Conservation (phyloP, 2,113 vertebrate genomes). For the Aythya baeri region DNA sequence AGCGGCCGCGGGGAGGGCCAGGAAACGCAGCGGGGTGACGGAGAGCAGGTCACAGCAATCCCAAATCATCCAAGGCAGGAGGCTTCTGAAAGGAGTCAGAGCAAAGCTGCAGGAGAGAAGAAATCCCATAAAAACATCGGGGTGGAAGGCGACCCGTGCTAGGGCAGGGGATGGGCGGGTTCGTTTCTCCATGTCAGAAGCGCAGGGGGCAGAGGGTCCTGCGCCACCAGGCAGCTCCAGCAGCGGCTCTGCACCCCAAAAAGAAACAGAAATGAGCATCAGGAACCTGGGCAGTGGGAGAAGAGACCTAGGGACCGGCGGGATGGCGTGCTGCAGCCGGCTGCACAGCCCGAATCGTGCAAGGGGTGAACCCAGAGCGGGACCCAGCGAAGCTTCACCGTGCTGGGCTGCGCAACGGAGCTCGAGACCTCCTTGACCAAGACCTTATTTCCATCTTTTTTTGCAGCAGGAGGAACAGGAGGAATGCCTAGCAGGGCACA, state of each 20-base stretch:
- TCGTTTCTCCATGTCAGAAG: not conserved
- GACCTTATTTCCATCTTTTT: not conserved
- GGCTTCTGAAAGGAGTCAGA: not conserved
- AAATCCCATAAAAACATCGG: not conserved
- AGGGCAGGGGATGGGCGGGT: fast-evolving
- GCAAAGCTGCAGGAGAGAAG: not conserved
- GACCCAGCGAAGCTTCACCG: too few relatives aligned
- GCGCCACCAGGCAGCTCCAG: fast-evolving
- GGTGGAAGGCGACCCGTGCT: not conserved
- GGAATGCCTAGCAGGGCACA: too few relatives aligned
- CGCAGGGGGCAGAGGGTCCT: fast-evolving
- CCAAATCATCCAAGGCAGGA: not conserved
- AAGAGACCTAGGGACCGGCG: fast-evolving
- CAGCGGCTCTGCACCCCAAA: not conserved
- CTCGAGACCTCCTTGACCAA: too few relatives aligned
- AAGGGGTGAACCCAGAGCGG: not conserved
- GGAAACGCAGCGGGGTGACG: not conserved
- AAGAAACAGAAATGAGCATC: fast-evolving
- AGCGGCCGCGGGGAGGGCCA: not conserved
- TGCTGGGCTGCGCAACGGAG: not conserved
- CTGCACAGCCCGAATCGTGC: not conserved
- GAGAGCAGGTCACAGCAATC: not conserved
- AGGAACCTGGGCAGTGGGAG: fast-evolving
- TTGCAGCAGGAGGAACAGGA: not conserved
- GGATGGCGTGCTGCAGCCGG: fast-evolving